Conservation (phyloP, 2,113 vertebrate species). For the Sander vitreus region DNA sequence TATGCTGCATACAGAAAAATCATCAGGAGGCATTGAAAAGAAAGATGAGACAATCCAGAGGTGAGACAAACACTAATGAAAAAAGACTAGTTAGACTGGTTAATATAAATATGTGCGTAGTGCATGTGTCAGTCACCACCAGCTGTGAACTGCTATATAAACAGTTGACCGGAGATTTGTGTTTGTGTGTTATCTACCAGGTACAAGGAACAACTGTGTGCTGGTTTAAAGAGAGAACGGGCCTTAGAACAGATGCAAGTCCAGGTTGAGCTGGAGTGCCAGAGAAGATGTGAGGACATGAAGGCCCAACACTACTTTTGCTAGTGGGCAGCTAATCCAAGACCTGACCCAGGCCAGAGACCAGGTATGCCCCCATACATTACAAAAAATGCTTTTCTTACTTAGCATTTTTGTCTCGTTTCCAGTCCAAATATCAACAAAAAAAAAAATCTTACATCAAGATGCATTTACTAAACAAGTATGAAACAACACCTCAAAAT, state of each 20-base stretch:
- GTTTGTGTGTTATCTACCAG: slow-evolving; percentile 68
- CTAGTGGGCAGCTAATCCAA: slow-evolving; percentile 84
- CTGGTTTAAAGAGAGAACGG: slow-evolving; percentile 78
- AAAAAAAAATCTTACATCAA: no score
- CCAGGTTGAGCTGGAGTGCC: slow-evolving; percentile 87
- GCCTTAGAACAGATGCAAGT: slow-evolving; percentile 82
- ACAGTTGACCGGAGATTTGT: not conserved
- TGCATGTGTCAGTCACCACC: not conserved
- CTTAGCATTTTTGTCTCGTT: no score
- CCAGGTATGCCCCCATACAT: slow-evolving; percentile 80
- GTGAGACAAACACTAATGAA: slow-evolving; percentile 73
- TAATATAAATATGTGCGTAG: no score
- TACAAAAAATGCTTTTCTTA: no score
- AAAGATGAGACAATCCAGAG: slow-evolving; percentile 80
- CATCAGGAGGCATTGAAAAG: slow-evolving; percentile 65
- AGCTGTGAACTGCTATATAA: not conserved
- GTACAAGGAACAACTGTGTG: slow-evolving; percentile 85
- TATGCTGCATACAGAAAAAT: slow-evolving; percentile 63
- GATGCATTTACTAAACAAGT: no score
- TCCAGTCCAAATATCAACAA: no score
- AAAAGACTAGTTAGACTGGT: not conserved
- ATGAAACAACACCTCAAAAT: no score
- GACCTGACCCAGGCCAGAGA: slow-evolving; percentile 80
- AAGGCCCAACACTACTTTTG: slow-evolving; percentile 80
- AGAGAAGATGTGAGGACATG: slow-evolving; percentile 79